A percentile compares a stretch with the other conserved stretches of the same genome.
phyloP scores from a whole-genome alignment of 1,140 invertebrate species.

The Physella acuta region DNA sequence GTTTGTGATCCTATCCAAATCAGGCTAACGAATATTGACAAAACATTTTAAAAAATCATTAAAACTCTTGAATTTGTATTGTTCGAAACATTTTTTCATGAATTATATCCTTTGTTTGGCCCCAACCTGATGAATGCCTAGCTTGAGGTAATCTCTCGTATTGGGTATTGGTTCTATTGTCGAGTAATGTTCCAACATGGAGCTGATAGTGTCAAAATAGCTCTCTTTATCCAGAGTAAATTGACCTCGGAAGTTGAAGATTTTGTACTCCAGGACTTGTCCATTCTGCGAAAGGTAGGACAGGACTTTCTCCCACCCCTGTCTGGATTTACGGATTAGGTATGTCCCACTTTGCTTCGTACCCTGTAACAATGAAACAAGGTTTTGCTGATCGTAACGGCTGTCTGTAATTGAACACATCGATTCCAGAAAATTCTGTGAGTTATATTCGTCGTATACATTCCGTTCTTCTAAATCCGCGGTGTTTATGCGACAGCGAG shows the following conservation, averaged over 20 bases:
- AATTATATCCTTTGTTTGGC: not conserved
- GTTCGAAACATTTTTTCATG: not conserved
- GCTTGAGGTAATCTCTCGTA: not conserved
- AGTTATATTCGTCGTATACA: too few species aligned
- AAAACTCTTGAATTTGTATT: not conserved
- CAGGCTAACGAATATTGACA: not conserved
- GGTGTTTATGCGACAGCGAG: not conserved
- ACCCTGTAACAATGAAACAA: not conserved
- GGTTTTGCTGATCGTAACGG: not conserved
- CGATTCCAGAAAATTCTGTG: not conserved
- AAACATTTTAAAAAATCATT: not conserved
- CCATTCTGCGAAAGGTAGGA: not conserved
- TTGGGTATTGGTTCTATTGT: not conserved
- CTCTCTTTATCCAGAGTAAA: not conserved
- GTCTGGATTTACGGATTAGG: slow-evolving; percentile 1
- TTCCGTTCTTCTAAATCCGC: not conserved
- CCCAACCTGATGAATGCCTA: not conserved
- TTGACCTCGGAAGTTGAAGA: not conserved
- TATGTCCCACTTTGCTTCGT: not conserved
- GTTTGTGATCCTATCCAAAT: not conserved
- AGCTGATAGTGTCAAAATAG: not conserved
- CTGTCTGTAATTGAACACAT: not conserved
- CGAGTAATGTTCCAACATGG: slow-evolving; percentile 1
- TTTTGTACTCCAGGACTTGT: slow-evolving; percentile 6
- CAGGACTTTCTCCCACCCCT: slow-evolving; percentile 7